A percentile compares a stretch with the other conserved stretches of the same genome.
phyloP scores from a whole-genome alignment of 1,140 invertebrate genomes.

The Meteorus sp. region DNA sequence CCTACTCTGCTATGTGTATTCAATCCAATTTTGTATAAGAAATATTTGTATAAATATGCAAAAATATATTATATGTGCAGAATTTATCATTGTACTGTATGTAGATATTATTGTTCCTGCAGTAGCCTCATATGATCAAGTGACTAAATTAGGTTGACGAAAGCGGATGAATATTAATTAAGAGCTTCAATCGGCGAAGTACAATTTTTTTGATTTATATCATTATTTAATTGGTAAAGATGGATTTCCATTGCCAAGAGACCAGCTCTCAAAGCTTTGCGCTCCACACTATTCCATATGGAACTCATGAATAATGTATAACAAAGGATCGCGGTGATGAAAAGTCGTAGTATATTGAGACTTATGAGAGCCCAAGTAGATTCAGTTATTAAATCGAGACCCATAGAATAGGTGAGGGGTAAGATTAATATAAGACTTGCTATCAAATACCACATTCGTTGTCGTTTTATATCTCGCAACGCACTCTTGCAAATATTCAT shows the following conservation, averaged over 20 bases:
- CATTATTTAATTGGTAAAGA: conserved; percentile 44
- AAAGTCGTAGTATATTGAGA: conserved; percentile 61
- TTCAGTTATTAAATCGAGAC: conserved; percentile 41
- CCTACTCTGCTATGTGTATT: too few species aligned
- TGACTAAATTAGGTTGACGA: too few species aligned
- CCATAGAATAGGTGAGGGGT: conserved; percentile 57
- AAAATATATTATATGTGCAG: too few species aligned
- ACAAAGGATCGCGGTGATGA: conserved; percentile 67
- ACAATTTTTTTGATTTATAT: conserved; percentile 25
- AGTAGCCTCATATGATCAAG: too few species aligned
- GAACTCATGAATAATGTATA: conserved; percentile 76
- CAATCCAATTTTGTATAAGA: too few species aligned
- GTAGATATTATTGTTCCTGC: too few species aligned
- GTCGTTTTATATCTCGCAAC: conserved; percentile 59
- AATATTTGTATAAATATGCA: too few species aligned
- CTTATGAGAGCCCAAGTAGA: conserved; percentile 55
- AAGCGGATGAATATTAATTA: background rate
- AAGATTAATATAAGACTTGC: conserved; percentile 56
- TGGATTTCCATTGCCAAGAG: conserved; percentile 65
- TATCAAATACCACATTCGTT: conserved; percentile 65
- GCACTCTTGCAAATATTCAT: conserved; percentile 66
- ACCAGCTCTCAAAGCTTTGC: conserved; percentile 74
- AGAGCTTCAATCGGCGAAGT: background rate
- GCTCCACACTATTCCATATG: conserved; percentile 78
- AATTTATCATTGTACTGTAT: too few species aligned